Evolutionary conservation across 2,888 invertebrate genomes (phyloP).

Genomic region (Dioctria linearis): DNA sequence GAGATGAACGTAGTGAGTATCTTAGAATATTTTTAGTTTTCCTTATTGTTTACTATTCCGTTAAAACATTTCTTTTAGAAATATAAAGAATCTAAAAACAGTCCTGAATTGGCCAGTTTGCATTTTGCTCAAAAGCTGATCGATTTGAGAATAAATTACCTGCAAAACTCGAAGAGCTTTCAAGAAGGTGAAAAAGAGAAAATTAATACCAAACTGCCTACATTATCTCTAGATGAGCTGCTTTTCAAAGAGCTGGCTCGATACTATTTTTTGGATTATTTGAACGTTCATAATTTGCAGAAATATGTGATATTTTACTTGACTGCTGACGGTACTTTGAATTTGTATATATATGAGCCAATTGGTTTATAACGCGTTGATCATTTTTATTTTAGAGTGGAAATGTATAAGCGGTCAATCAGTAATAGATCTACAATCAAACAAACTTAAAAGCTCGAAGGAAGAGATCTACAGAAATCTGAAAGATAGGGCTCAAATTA

Average conservation of each 20-base stretch:
- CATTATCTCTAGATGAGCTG: constrained; percentile 61
- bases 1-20: constrained; percentile 60
- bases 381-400: constrained; percentile 59
- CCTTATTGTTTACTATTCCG: neutral
- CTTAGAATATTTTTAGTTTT: neutral
- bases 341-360: neutral
- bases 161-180: constrained; percentile 59
- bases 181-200: constrained; percentile 28
- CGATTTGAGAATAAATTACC: constrained; percentile 60
- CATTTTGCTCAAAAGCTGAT: constrained; percentile 61
- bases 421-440: constrained; percentile 58
- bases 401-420: constrained; percentile 57
- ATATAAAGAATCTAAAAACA: constrained; percentile 57
- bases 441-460: constrained; percentile 57
- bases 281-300: constrained; percentile 61
- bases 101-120: constrained; percentile 60
- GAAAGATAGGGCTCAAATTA: constrained; percentile 59
- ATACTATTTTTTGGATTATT: constrained; percentile 62
- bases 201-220: constrained; percentile 58
- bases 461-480: constrained; percentile 59
- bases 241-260: constrained; percentile 61
- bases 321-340: constrained; percentile 59
- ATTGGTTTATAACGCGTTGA: too few species aligned
- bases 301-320: constrained; percentile 62
- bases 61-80: constrained; percentile 50